These are phyloP conservation scores for Crotalus viridis DNA, from an alignment of 2,113 vertebrate species.

Conservation along the genomic window DNA sequence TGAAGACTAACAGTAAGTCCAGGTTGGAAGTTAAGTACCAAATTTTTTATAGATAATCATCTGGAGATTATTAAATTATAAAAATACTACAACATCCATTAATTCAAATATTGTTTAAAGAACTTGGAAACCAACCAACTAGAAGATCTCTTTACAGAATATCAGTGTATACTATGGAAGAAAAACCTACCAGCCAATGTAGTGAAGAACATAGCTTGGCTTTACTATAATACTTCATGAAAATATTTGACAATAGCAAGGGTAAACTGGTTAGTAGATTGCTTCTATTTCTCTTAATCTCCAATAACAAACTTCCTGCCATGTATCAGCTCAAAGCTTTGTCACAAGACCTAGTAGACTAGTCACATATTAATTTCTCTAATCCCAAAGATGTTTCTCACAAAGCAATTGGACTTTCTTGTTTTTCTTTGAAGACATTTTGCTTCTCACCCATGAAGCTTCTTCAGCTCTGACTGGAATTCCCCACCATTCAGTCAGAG, in stretches of 20 bases:
- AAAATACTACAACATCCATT: not conserved
- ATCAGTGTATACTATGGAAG: not conserved
- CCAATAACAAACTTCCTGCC: not conserved
- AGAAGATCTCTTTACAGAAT: not conserved
- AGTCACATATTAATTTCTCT: not conserved
- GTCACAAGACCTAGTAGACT: not conserved
- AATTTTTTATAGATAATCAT: conserved; percentile 15
- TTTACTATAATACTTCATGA: conserved; percentile 7
- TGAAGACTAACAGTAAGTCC: not conserved
- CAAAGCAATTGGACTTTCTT: no score
- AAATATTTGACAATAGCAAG: not conserved
- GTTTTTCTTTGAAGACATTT: no score
- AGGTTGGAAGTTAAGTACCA: not conserved
- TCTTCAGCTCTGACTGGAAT: no score
- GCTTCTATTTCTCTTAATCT: not conserved
- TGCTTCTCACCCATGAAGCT: no score
- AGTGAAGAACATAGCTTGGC: not conserved
- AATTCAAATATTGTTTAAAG: not conserved
- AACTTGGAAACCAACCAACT: not conserved
- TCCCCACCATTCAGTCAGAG: no score
- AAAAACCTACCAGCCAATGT: not conserved
- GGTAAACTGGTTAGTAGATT: not conserved
- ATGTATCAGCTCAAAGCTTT: not conserved
- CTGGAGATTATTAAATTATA: not conserved
- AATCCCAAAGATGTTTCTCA: not conserved